Conservation (phyloP, 2,888 invertebrate species). For the Tetragonisca angustula region DNA sequence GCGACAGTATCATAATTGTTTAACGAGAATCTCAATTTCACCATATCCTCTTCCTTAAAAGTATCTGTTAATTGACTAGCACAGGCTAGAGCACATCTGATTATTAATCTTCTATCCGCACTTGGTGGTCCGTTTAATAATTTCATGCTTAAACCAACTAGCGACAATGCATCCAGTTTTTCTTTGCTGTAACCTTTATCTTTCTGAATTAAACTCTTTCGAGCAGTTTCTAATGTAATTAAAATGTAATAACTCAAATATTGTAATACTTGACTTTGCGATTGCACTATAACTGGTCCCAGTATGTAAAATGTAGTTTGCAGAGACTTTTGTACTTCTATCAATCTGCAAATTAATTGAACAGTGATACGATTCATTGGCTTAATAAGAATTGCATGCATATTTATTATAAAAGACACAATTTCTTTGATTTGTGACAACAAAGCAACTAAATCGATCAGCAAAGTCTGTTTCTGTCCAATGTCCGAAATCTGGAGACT, state of each 20-base stretch:
- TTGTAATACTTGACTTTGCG: conserved; percentile 91
- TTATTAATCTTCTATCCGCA: conserved; percentile 87
- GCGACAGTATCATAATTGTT: conserved; percentile 79
- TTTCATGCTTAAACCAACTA: conserved; percentile 78
- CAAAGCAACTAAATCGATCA: conserved; percentile 85
- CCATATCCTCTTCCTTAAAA: conserved; percentile 82
- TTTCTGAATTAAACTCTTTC: conserved; percentile 82
- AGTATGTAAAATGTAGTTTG: conserved; percentile 89
- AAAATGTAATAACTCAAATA: conserved; percentile 91
- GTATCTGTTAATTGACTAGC: conserved; percentile 83
- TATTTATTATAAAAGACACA: conserved; percentile 88
- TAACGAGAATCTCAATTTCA: conserved; percentile 86
- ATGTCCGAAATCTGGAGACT: conserved; percentile 79
- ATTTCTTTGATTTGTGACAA: conserved; percentile 84
- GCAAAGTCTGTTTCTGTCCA: conserved; percentile 83
- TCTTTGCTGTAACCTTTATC: conserved; percentile 79
- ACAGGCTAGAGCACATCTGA: conserved; percentile 89
- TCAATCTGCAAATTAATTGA: conserved; percentile 90
- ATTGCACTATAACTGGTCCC: conserved; percentile 89
- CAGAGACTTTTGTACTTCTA: conserved; percentile 92
- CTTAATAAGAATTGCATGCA: conserved; percentile 88
- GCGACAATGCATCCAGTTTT: conserved; percentile 78
- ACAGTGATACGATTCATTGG: conserved; percentile 92
- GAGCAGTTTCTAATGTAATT: conserved; percentile 88
- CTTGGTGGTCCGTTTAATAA: conserved; percentile 85